Evolutionary conservation across 1,140 invertebrate genomes (phyloP).

Genomic region (Orius insidiosus): DNA sequence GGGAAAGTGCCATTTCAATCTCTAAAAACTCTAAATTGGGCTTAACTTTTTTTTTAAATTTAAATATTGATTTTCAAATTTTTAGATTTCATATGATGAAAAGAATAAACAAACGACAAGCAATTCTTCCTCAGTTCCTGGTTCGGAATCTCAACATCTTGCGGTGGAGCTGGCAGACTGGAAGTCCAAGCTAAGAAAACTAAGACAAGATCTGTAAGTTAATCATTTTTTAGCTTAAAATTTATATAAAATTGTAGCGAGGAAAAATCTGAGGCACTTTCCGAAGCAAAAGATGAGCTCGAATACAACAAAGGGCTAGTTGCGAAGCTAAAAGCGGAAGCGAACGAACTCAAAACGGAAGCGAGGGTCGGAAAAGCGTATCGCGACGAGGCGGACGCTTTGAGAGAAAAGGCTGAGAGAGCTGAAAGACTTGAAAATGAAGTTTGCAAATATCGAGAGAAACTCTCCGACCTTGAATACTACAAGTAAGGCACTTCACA

Average conservation of each 20-base stretch:
- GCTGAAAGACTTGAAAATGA: constrained; percentile 76
- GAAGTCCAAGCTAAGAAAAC: constrained; percentile 71
- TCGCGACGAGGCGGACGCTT: constrained; percentile 80
- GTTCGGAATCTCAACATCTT: constrained; percentile 63
- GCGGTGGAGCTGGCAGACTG: constrained; percentile 81
- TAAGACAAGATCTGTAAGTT: constrained; percentile 76
- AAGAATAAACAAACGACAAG: background rate
- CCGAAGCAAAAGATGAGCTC: constrained; percentile 80
- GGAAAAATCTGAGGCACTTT: constrained; percentile 73
- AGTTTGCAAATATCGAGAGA: constrained; percentile 72
- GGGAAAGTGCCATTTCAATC: no score
- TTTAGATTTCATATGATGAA: background rate
- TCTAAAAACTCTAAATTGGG: no score
- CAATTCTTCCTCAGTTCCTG: constrained; percentile 21
- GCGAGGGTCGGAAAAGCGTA: constrained; percentile 70
- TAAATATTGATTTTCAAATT: background rate
- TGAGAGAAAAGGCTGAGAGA: constrained; percentile 70
- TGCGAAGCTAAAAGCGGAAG: constrained; percentile 63
- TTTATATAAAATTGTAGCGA: constrained; percentile 38
- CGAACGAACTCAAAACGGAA: constrained; percentile 64
- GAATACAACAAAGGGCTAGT: constrained; percentile 61
- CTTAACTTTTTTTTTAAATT: background rate
- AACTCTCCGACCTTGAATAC: constrained; percentile 80
- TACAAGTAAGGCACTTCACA: constrained; percentile 37
- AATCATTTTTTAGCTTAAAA: no score